These are phyloP conservation scores for Cranoglanis bouderius DNA, from an alignment of 2,113 vertebrate genomes.

Conservation along the genomic window DNA sequence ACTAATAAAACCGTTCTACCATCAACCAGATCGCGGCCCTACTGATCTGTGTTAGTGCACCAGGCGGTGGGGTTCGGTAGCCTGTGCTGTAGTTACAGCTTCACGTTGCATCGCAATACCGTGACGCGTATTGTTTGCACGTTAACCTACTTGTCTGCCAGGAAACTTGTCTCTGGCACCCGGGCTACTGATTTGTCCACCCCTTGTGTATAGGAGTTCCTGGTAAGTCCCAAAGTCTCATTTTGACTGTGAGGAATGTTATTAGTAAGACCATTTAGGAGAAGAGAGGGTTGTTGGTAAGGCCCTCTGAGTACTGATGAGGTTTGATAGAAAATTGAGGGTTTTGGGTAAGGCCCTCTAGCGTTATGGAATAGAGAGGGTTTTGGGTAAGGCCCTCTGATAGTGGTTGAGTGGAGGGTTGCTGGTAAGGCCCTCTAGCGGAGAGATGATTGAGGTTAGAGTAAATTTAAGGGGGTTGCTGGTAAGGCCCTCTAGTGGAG, in stretches of 20 bases:
- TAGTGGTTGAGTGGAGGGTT: slow-evolving; percentile 4
- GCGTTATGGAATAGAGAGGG: slow-evolving; percentile 40
- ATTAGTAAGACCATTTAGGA: slow-evolving; percentile 16
- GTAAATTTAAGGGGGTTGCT: slow-evolving; percentile 32
- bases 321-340: slow-evolving; percentile 48
- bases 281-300: slow-evolving; percentile 70
- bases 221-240: neutral
- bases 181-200: neutral
- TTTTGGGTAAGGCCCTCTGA: slow-evolving; percentile 35
- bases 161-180: neutral
- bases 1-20: neutral
- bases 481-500: slow-evolving; percentile 46
- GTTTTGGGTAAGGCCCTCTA: slow-evolving; percentile 69
- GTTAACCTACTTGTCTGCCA: neutral
- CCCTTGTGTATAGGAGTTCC: slow-evolving; percentile 1
- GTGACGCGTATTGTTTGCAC: neutral
- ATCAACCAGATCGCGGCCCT: neutral
- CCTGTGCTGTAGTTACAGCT: neutral
- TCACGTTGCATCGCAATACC: neutral
- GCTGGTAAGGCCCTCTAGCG: slow-evolving; percentile 13
- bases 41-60: neutral
- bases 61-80: neutral
- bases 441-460: neutral
- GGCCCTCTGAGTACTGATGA: slow-evolving; percentile 60
- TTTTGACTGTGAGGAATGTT: neutral